These are phyloP conservation scores for Drosophila littoralis DNA, from an alignment of 1,140 invertebrate species.

Conservation along the genomic window DNA sequence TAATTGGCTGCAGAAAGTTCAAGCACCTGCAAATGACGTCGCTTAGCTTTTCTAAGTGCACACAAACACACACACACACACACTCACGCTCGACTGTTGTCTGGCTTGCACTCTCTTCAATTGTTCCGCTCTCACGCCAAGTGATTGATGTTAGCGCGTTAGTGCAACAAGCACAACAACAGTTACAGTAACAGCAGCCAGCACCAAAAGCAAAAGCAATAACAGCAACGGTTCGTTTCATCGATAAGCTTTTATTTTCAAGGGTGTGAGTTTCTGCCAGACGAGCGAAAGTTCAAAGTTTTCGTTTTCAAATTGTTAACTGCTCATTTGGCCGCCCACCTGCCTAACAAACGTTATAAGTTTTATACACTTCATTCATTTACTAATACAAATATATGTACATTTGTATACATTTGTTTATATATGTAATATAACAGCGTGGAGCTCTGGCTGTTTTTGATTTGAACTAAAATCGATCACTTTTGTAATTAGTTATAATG, in stretches of 20 bases:
- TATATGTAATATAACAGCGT: too few species aligned
- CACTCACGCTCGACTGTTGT: slow-evolving; percentile 4
- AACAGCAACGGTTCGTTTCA: slow-evolving; percentile 62
- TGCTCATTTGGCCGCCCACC: not conserved
- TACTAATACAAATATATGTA: too few species aligned
- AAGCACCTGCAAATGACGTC: slow-evolving; percentile 50
- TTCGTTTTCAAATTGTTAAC: slow-evolving; percentile 12
- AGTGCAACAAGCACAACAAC: slow-evolving; percentile 32
- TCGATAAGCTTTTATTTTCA: slow-evolving; percentile 57
- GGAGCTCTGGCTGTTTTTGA: too few species aligned
- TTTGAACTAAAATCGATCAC: too few species aligned
- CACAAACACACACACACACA: not conserved
- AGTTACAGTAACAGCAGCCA: slow-evolving; percentile 11
- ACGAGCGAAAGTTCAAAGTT: slow-evolving; percentile 60
- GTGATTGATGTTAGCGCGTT: slow-evolving; percentile 35
- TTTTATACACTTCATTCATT: too few species aligned
- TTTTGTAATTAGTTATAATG: too few species aligned
- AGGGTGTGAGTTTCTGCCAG: slow-evolving; percentile 17
- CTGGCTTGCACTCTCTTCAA: slow-evolving; percentile 1
- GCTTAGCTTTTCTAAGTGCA: slow-evolving; percentile 39
- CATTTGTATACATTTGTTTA: too few species aligned
- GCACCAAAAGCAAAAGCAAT: slow-evolving; percentile 28
- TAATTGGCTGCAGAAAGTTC: slow-evolving; percentile 54
- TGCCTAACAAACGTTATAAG: too few species aligned
- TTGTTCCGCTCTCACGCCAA: not conserved